Conservation (phyloP, 2,797 vertebrate species). For the Acanthiza pusilla region DNA sequence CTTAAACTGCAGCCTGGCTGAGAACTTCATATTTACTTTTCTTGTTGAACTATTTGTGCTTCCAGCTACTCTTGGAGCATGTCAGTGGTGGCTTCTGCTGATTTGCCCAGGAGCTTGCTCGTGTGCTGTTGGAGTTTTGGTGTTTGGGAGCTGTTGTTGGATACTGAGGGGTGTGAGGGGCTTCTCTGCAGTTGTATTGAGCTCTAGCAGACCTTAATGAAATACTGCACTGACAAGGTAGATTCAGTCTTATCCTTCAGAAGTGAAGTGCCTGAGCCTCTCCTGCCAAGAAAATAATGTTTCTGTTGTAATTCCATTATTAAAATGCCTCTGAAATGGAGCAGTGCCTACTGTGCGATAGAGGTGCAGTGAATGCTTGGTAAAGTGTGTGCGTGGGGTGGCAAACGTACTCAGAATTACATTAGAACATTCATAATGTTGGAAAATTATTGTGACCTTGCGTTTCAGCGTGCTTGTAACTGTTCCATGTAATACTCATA, state of each 20-base stretch:
- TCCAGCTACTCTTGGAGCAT: not conserved
- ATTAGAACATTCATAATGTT: not conserved
- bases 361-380: not conserved
- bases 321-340: not conserved
- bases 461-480: not conserved
- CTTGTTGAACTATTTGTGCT: not conserved
- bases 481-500: not conserved
- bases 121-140: not conserved
- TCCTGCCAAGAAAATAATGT: not conserved
- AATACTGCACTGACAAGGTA: not conserved
- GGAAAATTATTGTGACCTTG: not conserved
- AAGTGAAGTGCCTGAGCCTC: not conserved
- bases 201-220: slow-evolving; percentile 36
- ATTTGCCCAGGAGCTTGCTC: not conserved
- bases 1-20: not conserved
- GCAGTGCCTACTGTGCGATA: not conserved
- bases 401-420: not conserved
- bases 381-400: not conserved
- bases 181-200: slow-evolving; percentile 52
- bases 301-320: not conserved
- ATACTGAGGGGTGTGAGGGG: not conserved
- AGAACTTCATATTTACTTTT: not conserved
- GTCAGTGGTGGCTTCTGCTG: not conserved
- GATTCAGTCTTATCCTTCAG: not conserved
- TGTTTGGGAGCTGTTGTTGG: slow-evolving; percentile 44